These are phyloP conservation scores for Rhopalosiphum nymphaeae DNA, from an alignment of 2,888 invertebrate species.

Conservation along the genomic window DNA sequence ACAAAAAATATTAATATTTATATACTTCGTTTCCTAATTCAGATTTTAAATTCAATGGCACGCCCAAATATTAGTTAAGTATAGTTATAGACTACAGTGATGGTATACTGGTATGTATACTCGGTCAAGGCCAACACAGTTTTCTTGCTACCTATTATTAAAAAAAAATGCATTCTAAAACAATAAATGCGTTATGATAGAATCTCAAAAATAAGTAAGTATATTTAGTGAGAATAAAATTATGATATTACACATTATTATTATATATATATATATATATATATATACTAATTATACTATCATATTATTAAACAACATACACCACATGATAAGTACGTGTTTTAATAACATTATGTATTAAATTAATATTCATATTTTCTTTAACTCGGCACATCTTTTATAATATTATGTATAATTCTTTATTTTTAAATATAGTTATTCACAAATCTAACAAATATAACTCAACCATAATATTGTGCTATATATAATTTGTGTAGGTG, in stretches of 20 bases:
- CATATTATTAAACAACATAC: neutral
- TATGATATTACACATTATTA: neutral
- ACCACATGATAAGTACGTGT: no score
- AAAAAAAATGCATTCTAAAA: neutral
- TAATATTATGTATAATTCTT: neutral
- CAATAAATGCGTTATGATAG: neutral
- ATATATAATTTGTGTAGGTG: neutral
- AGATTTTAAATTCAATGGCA: slow-evolving; percentile 43
- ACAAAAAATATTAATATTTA: neutral
- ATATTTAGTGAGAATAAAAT: neutral
- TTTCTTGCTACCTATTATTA: neutral
- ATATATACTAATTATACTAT: no score
- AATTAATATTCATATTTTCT: neutral
- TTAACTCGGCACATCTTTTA: neutral
- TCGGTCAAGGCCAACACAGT: slow-evolving; percentile 32
- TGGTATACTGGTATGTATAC: neutral
- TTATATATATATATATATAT: no score
- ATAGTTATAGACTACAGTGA: neutral
- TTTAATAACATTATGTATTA: no score
- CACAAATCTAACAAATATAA: neutral
- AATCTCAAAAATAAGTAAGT: neutral
- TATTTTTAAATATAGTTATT: neutral
- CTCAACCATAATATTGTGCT: neutral
- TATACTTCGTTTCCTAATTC: neutral
- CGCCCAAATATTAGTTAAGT: neutral